Evolutionary conservation across 2,113 vertebrate species (phyloP).

Genomic region (Dipodomys merriami): DNA sequence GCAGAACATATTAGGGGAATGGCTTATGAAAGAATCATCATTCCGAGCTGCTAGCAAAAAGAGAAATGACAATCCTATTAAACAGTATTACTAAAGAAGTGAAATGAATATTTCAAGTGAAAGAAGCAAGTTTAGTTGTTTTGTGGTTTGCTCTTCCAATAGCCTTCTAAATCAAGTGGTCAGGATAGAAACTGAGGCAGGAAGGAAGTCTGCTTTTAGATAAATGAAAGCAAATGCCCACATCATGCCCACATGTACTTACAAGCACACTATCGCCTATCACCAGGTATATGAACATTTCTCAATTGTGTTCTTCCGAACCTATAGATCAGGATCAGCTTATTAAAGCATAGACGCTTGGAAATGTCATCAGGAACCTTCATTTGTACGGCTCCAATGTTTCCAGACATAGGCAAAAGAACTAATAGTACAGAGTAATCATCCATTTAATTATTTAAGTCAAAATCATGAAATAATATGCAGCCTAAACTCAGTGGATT

Average conservation of each 20-base stretch:
- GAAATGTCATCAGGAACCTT: neutral
- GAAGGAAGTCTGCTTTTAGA: neutral
- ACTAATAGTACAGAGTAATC: neutral
- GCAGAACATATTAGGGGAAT: neutral
- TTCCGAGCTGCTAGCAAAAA: neutral
- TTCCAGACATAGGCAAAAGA: neutral
- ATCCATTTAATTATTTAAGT: constrained; percentile 39
- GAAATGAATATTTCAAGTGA: constrained; percentile 20
- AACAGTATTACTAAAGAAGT: neutral
- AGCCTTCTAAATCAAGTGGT: neutral
- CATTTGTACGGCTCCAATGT: constrained; percentile 10
- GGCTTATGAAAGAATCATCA: neutral
- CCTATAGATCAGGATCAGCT: neutral
- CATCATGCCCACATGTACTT: neutral
- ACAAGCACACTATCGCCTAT: neutral
- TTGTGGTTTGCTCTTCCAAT: constrained; percentile 4
- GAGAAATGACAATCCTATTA: neutral
- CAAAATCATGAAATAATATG: constrained; percentile 8
- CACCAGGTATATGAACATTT: neutral
- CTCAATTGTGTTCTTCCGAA: constrained; percentile 16
- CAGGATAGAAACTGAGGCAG: neutral
- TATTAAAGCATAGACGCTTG: constrained; percentile 29
- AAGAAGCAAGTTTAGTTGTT: neutral
- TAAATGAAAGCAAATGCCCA: neutral
- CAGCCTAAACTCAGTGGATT: neutral